Conservation (phyloP, 1,140 invertebrate species). For the Pararge aegeria region DNA sequence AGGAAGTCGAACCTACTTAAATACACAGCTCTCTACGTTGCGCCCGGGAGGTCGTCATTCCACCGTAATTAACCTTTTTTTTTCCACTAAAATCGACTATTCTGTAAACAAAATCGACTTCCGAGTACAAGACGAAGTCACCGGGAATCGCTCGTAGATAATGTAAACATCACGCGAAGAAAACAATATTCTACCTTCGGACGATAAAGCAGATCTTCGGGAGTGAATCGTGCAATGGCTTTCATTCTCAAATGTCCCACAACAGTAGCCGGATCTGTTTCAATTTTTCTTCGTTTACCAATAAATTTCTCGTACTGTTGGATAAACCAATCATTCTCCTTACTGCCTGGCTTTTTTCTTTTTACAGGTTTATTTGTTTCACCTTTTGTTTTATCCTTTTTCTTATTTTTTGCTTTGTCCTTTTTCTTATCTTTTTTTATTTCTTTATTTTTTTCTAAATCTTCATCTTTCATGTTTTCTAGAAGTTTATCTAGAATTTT, state of each 20-base stretch:
- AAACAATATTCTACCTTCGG: too few species aligned
- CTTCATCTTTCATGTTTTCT: too few species aligned
- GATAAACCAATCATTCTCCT: slow-evolving; percentile 14
- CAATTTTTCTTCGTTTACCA: not conserved
- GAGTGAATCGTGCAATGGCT: not conserved
- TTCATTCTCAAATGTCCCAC: not conserved
- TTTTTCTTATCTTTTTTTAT: not conserved
- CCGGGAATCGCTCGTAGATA: too few species aligned
- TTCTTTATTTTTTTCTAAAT: not conserved
- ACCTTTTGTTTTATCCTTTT: not conserved
- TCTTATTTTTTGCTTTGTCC: not conserved
- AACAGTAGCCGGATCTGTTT: not conserved
- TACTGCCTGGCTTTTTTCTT: not conserved
- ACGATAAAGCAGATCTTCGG: slow-evolving; percentile 1
- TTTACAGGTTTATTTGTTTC: slow-evolving; percentile 5
- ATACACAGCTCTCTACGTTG: too few species aligned
- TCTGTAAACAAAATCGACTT: too few species aligned
- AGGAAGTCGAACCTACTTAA: too few species aligned
- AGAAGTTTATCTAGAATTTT: too few species aligned
- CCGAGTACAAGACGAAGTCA: too few species aligned
- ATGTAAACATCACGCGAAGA: too few species aligned
- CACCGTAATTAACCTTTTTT: too few species aligned
- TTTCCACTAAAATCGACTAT: too few species aligned
- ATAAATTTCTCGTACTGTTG: slow-evolving; percentile 18
- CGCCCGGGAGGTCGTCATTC: too few species aligned